Percentiles rank a stretch among this genome's conserved stretches.
phyloP scores from a whole-genome alignment of 2,888 invertebrate genomes.

The Hypsopygia costalis region DNA sequence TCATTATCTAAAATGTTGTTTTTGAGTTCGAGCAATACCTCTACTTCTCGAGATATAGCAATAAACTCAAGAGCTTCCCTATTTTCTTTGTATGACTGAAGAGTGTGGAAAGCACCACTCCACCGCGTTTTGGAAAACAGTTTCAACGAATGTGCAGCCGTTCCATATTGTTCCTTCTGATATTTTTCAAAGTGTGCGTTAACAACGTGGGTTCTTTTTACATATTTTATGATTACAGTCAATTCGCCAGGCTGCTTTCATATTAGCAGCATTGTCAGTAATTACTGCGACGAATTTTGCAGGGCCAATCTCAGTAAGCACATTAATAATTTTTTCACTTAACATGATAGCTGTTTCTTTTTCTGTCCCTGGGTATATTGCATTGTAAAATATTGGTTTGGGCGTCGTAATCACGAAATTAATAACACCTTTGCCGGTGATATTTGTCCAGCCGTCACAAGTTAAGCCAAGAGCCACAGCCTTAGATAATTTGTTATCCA shows the following conservation, averaged over 20 bases:
- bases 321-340: background rate
- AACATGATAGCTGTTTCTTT: background rate
- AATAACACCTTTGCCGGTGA: background rate
- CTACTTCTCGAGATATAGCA: background rate
- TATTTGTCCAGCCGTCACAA: slow-evolving; percentile 2
- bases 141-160: background rate
- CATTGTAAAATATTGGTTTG: slow-evolving; percentile 2
- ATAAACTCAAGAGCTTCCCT: slow-evolving; percentile 1
- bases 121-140: slow-evolving; percentile 1
- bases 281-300: slow-evolving; percentile 2
- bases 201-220: background rate
- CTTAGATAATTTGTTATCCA: background rate
- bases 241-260: slow-evolving; percentile 1
- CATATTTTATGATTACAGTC: slow-evolving; percentile 2
- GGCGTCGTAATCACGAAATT: slow-evolving; percentile 3
- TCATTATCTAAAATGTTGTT: too few species aligned
- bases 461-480: background rate
- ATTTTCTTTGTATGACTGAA: slow-evolving; percentile 1
- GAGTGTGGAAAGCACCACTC: background rate
- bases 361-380: background rate
- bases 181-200: too few species aligned
- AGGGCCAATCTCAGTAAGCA: background rate
- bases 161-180: too few species aligned
- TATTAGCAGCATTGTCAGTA: slow-evolving; percentile 4
- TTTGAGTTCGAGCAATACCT: background rate